Conservation (phyloP, 2,797 vertebrate species). For the Myripristis jacobus region DNA sequence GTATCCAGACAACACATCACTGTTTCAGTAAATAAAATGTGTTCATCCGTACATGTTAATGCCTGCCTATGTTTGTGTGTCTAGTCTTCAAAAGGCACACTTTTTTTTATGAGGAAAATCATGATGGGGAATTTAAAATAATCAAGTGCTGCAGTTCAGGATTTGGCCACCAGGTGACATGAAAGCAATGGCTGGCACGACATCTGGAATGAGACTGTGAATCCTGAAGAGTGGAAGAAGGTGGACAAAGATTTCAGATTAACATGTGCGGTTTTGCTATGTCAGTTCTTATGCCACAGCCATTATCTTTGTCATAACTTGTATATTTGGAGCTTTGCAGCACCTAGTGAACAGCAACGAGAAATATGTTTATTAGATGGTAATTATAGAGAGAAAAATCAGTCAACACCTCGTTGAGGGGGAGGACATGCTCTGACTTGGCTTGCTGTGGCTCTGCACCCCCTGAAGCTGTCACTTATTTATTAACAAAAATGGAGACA, state of each 20-base stretch:
- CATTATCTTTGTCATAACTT: too few relatives aligned
- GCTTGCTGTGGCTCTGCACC: background rate
- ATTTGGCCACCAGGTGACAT: conserved; percentile 69
- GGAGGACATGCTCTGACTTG: too few relatives aligned
- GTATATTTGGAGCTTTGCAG: too few relatives aligned
- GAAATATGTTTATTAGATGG: too few relatives aligned
- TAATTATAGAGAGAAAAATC: too few relatives aligned
- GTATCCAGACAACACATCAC: conserved; percentile 10
- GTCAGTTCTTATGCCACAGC: too few relatives aligned
- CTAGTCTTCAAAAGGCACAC: background rate
- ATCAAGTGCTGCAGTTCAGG: conserved; percentile 35
- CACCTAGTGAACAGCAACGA: too few relatives aligned
- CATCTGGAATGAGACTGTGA: background rate
- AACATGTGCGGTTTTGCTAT: background rate
- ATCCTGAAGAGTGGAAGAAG: too few relatives aligned
- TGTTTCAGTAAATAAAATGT: conserved; percentile 10
- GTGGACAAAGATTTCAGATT: conserved; percentile 4
- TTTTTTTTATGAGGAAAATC: background rate
- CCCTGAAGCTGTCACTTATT: conserved; percentile 20
- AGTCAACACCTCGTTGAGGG: too few relatives aligned
- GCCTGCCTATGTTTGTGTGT: conserved; percentile 3
- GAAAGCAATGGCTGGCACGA: conserved; percentile 29
- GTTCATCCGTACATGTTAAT: background rate
- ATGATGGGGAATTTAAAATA: background rate
- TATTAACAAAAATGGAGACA: conserved; percentile 7